Evolutionary conservation across 2,113 vertebrate genomes (phyloP).

Genomic region (Malurus elegans): DNA sequence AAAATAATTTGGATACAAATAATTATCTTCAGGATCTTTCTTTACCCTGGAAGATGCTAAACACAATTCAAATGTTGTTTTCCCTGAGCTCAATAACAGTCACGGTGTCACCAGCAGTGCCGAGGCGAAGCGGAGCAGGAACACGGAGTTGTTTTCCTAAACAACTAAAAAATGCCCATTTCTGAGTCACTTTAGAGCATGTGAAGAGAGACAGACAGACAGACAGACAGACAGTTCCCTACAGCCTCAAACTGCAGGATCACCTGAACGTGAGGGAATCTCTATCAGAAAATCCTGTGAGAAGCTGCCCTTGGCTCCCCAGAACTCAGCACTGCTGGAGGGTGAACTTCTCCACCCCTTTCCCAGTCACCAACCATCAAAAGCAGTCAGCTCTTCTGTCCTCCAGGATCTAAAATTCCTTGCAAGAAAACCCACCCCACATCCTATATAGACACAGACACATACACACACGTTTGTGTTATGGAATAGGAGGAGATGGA

Average conservation of each 20-base stretch:
- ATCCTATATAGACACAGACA: rapidly evolving
- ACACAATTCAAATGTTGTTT: conserved; percentile 15
- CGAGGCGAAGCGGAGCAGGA: neutral
- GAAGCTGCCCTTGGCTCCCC: neutral
- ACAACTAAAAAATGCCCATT: neutral
- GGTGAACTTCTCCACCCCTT: neutral
- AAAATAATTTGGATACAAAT: conserved; percentile 68
- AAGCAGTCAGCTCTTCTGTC: neutral
- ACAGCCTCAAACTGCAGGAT: neutral
- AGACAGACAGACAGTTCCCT: neutral
- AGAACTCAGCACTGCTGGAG: rapidly evolving
- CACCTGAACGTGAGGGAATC: rapidly evolving
- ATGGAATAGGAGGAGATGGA: neutral
- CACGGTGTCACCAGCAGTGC: neutral
- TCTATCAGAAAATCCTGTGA: neutral
- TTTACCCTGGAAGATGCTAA: conserved; percentile 52
- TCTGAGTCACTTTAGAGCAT: neutral
- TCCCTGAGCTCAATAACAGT: neutral
- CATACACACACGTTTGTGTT: rapidly evolving
- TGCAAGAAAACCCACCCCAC: neutral
- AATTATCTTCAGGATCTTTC: conserved; percentile 64
- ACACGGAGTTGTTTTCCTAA: neutral
- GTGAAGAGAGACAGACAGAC: neutral
- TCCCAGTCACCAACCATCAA: neutral
- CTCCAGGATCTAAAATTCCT: neutral